phyloP scores from a whole-genome alignment of 2,888 invertebrate genomes.

The Trichopria drosophilae region DNA sequence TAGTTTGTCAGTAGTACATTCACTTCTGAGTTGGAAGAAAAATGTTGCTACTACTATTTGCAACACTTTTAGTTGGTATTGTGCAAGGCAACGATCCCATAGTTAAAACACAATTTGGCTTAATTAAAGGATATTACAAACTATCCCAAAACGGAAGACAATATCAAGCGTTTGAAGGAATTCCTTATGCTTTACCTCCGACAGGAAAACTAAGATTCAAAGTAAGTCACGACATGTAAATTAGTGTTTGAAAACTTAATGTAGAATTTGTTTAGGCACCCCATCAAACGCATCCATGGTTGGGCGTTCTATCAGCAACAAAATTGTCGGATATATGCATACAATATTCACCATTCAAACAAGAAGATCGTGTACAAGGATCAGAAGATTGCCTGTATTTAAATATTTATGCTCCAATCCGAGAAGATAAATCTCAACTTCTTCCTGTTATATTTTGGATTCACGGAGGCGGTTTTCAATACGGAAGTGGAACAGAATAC shows the following conservation, averaged over 20 bases:
- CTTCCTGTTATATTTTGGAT: conserved; percentile 53
- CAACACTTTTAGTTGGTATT: conserved; percentile 7
- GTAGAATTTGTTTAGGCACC: conserved; percentile 42
- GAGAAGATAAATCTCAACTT: conserved; percentile 23
- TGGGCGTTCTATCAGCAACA: conserved; percentile 46
- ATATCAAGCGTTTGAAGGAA: conserved; percentile 49
- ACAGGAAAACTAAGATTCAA: conserved; percentile 47
- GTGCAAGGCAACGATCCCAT: conserved; percentile 33
- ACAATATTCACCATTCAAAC: conserved; percentile 42
- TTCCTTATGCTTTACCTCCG: conserved; percentile 50
- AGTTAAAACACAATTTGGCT: conserved; percentile 43
- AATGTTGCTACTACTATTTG: conserved; percentile 15
- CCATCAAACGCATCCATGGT: conserved; percentile 42
- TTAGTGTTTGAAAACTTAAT: conserved; percentile 3
- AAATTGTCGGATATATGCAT: conserved; percentile 46
- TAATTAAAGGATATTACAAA: conserved; percentile 43
- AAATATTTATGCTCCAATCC: conserved; percentile 48
- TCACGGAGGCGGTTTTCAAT: conserved; percentile 61
- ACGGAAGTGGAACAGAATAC: conserved; percentile 49
- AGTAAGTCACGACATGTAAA: conserved; percentile 33
- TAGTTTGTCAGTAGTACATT: too few relatives aligned
- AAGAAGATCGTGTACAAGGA: conserved; percentile 43
- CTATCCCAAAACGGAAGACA: conserved; percentile 42
- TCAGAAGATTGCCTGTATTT: conserved; percentile 52
- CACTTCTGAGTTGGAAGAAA: neutral